Evolutionary conservation across 2,888 invertebrate genomes (phyloP).

Genomic region (Spatulosminthurus flaviceps): DNA sequence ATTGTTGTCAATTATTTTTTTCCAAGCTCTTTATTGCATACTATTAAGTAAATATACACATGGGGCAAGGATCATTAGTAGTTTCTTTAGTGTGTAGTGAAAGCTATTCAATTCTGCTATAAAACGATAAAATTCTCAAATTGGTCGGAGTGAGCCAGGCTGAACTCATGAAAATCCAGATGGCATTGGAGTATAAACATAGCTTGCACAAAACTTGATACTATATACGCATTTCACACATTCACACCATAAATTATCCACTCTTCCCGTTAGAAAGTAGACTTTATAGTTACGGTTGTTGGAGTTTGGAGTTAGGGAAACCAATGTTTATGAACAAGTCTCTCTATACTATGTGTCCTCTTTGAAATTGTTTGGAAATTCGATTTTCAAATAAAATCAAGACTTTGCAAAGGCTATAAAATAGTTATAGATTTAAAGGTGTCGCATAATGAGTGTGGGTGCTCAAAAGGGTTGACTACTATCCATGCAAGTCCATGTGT

Average conservation of each 20-base stretch:
- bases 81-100: background rate
- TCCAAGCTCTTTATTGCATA: background rate
- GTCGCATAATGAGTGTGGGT: background rate
- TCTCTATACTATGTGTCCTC: background rate
- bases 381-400: background rate
- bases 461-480: too few species aligned
- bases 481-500: background rate
- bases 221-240: background rate
- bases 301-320: background rate
- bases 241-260: background rate
- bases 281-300: background rate
- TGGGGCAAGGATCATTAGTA: conserved; percentile 8
- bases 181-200: background rate
- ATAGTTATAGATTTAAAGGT: background rate
- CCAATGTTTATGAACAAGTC: background rate
- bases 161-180: conserved; percentile 10
- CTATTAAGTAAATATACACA: background rate
- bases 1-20: background rate
- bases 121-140: conserved; percentile 7
- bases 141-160: too few species aligned
- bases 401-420: conserved; percentile 9
- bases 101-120: background rate
- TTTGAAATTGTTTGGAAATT: conserved; percentile 12
- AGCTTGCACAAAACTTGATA: background rate
- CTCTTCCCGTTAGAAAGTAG: conserved; percentile 3